Percentiles rank a stretch among this genome's conserved stretches.
Evolutionary conservation across 2,888 invertebrate species (phyloP).

Genomic region (Oxytorus armatus): DNA sequence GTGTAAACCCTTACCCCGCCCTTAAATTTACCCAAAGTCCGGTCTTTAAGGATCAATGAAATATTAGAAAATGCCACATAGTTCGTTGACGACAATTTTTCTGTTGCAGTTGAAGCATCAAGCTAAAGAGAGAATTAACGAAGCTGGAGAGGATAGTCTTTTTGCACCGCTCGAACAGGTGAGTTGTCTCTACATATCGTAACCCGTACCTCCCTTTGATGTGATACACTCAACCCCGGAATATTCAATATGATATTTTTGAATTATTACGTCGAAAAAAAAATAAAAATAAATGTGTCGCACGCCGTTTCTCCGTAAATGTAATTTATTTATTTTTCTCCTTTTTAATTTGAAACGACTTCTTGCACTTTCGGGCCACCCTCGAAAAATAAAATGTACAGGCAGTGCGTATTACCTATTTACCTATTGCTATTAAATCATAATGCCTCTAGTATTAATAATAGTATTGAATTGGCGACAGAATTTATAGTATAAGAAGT

Average conservation of each 20-base stretch:
- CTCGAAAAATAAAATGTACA: slow-evolving; percentile 52
- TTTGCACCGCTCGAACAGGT: slow-evolving; percentile 94
- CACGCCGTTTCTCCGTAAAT: slow-evolving; percentile 5
- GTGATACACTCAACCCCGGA: slow-evolving; percentile 3
- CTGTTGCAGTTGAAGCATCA: slow-evolving; percentile 86
- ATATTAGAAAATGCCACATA: not conserved
- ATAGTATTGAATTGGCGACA: slow-evolving; percentile 10
- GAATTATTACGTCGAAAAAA: not conserved
- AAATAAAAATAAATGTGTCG: slow-evolving; percentile 15
- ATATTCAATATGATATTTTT: slow-evolving; percentile 15
- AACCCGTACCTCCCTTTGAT: not conserved
- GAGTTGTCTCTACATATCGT: slow-evolving; percentile 76
- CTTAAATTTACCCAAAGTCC: too few species aligned
- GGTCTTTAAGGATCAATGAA: not conserved
- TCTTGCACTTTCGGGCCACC: slow-evolving; percentile 52
- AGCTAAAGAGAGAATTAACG: slow-evolving; percentile 87
- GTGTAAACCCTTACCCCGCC: too few species aligned
- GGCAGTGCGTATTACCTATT: slow-evolving; percentile 60
- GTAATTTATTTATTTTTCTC: slow-evolving; percentile 36
- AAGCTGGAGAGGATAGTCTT: slow-evolving; percentile 90
- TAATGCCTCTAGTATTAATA: slow-evolving; percentile 23
- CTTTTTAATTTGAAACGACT: slow-evolving; percentile 46
- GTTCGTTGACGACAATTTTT: not conserved
- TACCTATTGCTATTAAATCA: slow-evolving; percentile 16
- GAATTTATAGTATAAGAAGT: slow-evolving; percentile 13